Evolutionary conservation across 2,113 vertebrate genomes (phyloP).

Genomic region (Athene noctua): DNA sequence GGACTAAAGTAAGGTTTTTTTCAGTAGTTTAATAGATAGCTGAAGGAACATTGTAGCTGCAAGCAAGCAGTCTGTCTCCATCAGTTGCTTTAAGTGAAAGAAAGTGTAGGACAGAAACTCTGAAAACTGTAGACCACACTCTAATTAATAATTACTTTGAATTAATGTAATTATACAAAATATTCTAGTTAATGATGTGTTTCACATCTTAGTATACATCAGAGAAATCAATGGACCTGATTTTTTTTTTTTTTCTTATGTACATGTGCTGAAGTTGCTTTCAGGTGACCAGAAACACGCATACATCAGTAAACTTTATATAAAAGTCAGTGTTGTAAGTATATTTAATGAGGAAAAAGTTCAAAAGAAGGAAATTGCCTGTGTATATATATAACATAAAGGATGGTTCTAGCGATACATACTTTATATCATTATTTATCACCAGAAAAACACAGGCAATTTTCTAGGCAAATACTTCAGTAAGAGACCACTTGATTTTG

Average conservation of each 20-base stretch:
- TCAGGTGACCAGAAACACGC: not conserved
- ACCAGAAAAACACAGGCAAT: not conserved
- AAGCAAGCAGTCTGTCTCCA: not conserved
- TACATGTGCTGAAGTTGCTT: not conserved
- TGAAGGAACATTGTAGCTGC: not conserved
- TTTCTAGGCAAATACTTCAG: not conserved
- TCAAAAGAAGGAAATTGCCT: not conserved
- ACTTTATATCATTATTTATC: not conserved
- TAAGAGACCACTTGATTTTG: not conserved
- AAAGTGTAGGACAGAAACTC: not conserved
- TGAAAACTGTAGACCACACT: not conserved
- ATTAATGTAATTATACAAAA: not conserved
- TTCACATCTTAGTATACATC: not conserved
- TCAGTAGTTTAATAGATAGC: not conserved
- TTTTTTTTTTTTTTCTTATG: not conserved
- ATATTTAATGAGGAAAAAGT: not conserved
- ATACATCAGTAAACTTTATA: not conserved
- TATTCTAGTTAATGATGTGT: not conserved
- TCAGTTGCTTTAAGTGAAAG: not conserved
- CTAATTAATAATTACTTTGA: not conserved
- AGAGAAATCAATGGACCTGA: not conserved
- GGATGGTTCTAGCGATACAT: not conserved
- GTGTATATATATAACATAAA: not conserved
- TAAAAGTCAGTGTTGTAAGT: not conserved
- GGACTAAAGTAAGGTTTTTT: not conserved